Base-by-base conservation (phyloP, 2,888 invertebrate genomes). In the Epistrophe grossulariae region DNA sequence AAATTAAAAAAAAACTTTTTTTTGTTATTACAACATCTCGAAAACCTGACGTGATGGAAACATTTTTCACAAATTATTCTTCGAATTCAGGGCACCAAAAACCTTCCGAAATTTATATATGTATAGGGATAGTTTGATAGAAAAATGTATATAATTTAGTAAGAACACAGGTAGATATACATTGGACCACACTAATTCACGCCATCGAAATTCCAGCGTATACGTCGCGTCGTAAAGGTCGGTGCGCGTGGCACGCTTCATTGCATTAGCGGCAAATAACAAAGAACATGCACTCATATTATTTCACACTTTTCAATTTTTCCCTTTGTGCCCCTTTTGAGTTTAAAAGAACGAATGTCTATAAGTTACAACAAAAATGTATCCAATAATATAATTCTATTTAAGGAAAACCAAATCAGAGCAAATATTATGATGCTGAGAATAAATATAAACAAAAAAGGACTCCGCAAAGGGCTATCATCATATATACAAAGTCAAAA, bases 401-500 rank as follows among this genome's bases (percentile, higher is more conserved):
- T 77, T 77, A 55, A 38, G 45, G 68, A 40, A 77, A 60, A 60
- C 60, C 60, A 60, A 60, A 66, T 55, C 77, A 57, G 40, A 77
- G 68, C 77, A 77, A 77, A 77, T 77, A 77, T 77, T 77, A 55
- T 59, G 55, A 50, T 62, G 83, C 78, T 73, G 78, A 68, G 72
- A 78, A 73, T 83, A 78, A 83, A 83, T 72, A 83, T 66, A 68
- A 79, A 79, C 45, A 79, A 79, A 68, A 74, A 74, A 84, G 79
- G 59, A 59, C 31, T 52, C 57, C 7, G 55, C 38, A 38, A 38
- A 38, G 38, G 38, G 38, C 38, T 38, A 38, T 38, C 10, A n/a
- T 19, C 24, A n/a, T 24, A 1, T 24, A 24, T 24, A 24, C 24
- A 24, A 3, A 24, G 24, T 24, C 17, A 19, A 19, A 17, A 48